Evolutionary conservation across 2,888 invertebrate genomes (phyloP), one percentile per base, ranked within the genome.

Genomic region (Parascotia fuliginaria): DNA sequence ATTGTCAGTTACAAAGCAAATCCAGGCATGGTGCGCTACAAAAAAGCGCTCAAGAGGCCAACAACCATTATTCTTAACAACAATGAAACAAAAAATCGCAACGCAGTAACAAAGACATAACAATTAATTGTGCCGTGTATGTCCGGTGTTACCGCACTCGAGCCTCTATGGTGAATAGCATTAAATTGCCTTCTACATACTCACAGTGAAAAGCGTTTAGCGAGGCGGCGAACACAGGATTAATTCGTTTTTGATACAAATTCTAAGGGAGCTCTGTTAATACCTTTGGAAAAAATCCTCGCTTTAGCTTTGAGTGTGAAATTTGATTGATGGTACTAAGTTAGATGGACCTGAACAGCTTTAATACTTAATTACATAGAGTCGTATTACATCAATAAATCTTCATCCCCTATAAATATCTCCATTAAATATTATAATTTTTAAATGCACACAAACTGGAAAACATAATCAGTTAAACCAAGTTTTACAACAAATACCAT

Each of bases 161-260:
- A 11, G 37, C 42, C 38, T 5, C 29, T 14, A 47, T 60, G 53
- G 64, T 69, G 67, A 64, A 70, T 70, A 64, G 60, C 68, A 74
- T 76, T 75, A 73, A 68, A 66, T 62, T 52, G 57, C 55, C 59
- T 3, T 3, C 11, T 24, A 24, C 11, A 2, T 27, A 2, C 27
- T 11, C 12, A 29, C 12, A 29, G 29, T 29, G 29, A 11, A 4
- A 11, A 11, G 11, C 29, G 29, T 11, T 1, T 6, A 29, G 29
- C 11, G 29, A 3, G 3, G 29, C 29, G 29, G 2, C 29, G 11
- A 29, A 12, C 29, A 12, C 4, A 14, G 32, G 0, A 9, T 32
- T 32, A 9, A 14, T 32, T 12, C 9, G 9, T 1, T 13, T 12
- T 1, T 32, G 4, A 14, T 14, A 5, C 3, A 24, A 24, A 24